A percentile compares a stretch with the other conserved stretches of the same genome.
phyloP scores from a whole-genome alignment of 2,113 vertebrate species.

The Helogale parvula region DNA sequence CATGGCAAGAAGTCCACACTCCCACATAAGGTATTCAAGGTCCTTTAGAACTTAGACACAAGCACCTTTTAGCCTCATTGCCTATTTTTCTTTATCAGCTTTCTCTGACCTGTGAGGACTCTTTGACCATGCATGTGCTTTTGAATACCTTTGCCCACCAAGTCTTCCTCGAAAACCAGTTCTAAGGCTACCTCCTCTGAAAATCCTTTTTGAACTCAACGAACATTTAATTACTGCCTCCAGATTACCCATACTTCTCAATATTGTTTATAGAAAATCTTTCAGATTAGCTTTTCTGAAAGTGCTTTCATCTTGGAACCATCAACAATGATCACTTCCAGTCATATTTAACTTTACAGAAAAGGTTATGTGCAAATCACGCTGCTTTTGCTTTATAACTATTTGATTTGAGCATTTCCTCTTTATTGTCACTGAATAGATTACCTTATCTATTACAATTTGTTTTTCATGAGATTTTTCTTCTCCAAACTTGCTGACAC shows the following conservation, averaged over 20 bases:
- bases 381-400: background rate
- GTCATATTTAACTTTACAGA: background rate
- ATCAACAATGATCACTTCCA: background rate
- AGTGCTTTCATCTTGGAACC: background rate
- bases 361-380: constrained; percentile 11
- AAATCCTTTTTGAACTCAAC: background rate
- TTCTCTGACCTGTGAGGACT: background rate
- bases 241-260: background rate
- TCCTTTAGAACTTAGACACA: background rate
- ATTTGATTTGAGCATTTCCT: constrained; percentile 8
- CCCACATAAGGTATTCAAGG: background rate
- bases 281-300: background rate
- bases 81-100: background rate
- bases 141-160: background rate
- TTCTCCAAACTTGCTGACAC: background rate
- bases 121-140: background rate
- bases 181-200: background rate
- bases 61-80: background rate
- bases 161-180: background rate
- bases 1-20: background rate
- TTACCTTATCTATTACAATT: background rate
- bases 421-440: background rate
- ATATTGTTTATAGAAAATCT: background rate
- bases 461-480: background rate
- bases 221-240: background rate